These are phyloP conservation scores for Onychostruthus taczanowskii DNA, from an alignment of 2,113 vertebrate genomes.

Conservation along the genomic window DNA sequence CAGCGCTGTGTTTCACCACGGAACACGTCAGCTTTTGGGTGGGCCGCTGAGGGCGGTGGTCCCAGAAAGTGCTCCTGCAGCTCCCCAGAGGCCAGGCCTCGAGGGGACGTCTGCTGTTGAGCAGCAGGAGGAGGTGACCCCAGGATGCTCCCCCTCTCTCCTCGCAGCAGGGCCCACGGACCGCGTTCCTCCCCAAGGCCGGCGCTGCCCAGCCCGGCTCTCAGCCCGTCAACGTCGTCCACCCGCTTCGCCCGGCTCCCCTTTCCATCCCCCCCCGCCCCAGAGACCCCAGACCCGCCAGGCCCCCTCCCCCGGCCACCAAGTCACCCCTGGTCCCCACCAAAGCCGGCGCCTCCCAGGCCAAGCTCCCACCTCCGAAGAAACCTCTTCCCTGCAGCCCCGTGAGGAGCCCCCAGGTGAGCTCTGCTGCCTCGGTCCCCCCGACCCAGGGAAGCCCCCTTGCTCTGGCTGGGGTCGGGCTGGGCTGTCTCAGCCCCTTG, in stretches of 20 bases:
- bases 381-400: conserved; percentile 86
- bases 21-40: fast-evolving
- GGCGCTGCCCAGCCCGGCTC: conserved; percentile 38
- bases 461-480: neutral
- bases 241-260: conserved; percentile 72
- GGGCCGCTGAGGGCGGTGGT: neutral
- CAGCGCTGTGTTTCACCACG: fast-evolving
- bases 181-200: conserved; percentile 62
- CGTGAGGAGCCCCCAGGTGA: conserved; percentile 72
- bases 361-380: conserved; percentile 79
- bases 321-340: conserved; percentile 28
- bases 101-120: neutral
- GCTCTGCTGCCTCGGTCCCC: neutral
- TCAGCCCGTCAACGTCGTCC: conserved; percentile 83
- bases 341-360: neutral
- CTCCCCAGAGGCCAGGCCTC: neutral
- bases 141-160: neutral
- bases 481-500: neutral
- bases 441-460: too few relatives aligned
- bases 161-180: neutral
- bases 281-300: conserved; percentile 57
- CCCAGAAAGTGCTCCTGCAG: neutral
- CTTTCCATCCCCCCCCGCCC: neutral
- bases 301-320: conserved; percentile 60
- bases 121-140: fast-evolving